phyloP scores from a whole-genome alignment of 2,888 invertebrate genomes.

The Microctonus aethiopoides region DNA sequence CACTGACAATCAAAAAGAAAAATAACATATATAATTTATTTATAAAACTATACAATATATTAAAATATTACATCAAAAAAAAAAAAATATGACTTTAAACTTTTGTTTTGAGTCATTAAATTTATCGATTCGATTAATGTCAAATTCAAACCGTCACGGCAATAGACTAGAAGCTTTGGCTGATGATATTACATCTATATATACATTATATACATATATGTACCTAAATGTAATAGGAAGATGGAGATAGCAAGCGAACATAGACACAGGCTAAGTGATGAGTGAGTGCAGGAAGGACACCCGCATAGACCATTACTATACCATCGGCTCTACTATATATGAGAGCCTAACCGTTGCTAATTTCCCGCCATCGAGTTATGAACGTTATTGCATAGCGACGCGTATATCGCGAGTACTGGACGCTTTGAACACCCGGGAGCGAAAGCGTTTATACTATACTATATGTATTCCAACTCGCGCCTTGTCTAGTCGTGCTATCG shows the following conservation, averaged over 20 bases:
- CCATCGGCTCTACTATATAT: constrained; percentile 16
- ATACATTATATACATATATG: not conserved
- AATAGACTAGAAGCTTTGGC: constrained; percentile 10
- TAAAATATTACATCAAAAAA: not conserved
- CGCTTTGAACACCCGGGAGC: constrained; percentile 26
- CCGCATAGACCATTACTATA: constrained; percentile 13
- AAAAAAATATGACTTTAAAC: constrained; percentile 8
- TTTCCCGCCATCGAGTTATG: constrained; percentile 56
- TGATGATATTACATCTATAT: not conserved
- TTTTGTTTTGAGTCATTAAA: constrained; percentile 41
- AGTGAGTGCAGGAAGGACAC: not conserved
- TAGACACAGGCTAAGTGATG: too few species aligned
- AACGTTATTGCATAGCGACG: constrained; percentile 43
- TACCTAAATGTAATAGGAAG: not conserved
- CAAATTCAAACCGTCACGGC: constrained; percentile 26
- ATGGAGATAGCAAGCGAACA: constrained; percentile 5
- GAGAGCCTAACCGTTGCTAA: constrained; percentile 60
- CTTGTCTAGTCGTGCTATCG: constrained; percentile 30
- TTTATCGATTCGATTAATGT: constrained; percentile 57
- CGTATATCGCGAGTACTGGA: constrained; percentile 24
- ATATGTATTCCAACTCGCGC: constrained; percentile 9
- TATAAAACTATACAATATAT: too few species aligned
- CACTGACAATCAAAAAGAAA: too few species aligned
- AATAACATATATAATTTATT: too few species aligned
- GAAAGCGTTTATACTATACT: constrained; percentile 16